A percentile compares a stretch with the other conserved stretches of the same genome.
These are phyloP conservation scores for Musca vetustissima DNA, from an alignment of 1,140 invertebrate genomes.

Conservation along the genomic window DNA sequence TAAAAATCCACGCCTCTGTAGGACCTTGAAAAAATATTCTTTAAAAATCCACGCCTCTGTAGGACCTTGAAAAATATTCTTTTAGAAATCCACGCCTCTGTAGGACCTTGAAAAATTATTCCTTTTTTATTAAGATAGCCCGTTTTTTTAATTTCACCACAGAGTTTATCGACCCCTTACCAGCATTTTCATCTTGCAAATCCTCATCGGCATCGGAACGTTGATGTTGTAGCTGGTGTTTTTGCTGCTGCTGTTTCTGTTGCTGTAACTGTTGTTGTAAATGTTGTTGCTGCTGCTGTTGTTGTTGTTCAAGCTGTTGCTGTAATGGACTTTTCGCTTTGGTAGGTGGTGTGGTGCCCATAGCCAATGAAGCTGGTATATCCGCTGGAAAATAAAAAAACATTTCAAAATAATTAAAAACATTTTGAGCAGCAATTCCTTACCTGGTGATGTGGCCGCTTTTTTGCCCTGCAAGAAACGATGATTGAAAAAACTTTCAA, in stretches of 20 bases:
- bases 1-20: no score
- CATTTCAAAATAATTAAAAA: conserved; percentile 15
- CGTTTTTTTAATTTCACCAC: no score
- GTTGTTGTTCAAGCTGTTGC: conserved; percentile 43
- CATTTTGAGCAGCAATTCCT: conserved; percentile 11
- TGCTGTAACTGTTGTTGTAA: conserved; percentile 36
- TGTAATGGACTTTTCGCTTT: conserved; percentile 52
- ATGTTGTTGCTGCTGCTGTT: conserved; percentile 41
- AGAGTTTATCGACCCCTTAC: no score
- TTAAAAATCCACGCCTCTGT: no score
- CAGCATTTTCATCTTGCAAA: conserved; percentile 43
- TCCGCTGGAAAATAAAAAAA: conserved; percentile 37
- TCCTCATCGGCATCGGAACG: conserved; percentile 30
- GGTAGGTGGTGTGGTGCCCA: conserved; percentile 44
- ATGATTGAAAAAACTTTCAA: conserved; percentile 93
- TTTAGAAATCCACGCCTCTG: no score
- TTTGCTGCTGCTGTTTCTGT: conserved; percentile 41
- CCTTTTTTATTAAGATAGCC: no score
- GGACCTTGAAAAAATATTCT: no score
- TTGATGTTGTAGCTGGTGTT: conserved; percentile 6
- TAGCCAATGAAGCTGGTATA: conserved; percentile 37
- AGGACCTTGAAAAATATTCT: no score
- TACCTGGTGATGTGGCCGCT: conserved; percentile 54
- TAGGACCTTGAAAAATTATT: no score
- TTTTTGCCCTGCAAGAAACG: conserved; percentile 78